phyloP scores from a whole-genome alignment of 2,797 vertebrate genomes.

The Sebastes diaconus region DNA sequence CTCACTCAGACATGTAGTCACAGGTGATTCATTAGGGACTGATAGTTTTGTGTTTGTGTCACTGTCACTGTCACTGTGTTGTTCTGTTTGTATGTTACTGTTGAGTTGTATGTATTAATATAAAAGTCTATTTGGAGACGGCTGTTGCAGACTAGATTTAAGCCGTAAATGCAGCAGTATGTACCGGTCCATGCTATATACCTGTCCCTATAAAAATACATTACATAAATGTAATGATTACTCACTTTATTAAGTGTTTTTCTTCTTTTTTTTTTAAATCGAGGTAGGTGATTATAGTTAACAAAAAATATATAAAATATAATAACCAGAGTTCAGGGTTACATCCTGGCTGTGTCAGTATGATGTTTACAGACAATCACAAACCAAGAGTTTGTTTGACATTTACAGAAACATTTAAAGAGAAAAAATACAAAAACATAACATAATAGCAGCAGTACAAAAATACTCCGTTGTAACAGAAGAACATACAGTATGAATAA shows the following conservation, averaged over 20 bases:
- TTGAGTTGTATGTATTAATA: background rate
- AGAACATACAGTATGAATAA: background rate
- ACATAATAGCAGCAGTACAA: slow-evolving; percentile 1
- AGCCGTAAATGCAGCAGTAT: background rate
- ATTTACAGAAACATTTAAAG: background rate
- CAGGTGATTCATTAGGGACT: background rate
- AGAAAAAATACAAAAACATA: background rate
- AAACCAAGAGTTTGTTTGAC: background rate
- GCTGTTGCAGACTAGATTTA: background rate
- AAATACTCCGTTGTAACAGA: background rate
- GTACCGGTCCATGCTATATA: background rate
- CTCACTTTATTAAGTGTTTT: background rate
- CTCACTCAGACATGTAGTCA: background rate
- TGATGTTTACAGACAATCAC: background rate
- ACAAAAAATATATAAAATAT: background rate
- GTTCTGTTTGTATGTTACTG: background rate
- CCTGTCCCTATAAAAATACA: background rate
- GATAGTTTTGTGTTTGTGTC: background rate
- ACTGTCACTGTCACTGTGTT: background rate
- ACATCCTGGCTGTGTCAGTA: background rate
- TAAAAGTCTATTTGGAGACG: background rate
- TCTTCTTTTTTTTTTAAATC: background rate
- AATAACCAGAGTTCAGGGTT: background rate
- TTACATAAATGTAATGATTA: background rate
- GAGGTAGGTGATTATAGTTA: background rate